Evolutionary conservation across 1,140 invertebrate species (phyloP), one percentile per base, ranked within the genome.

Genomic region (Sinonovacula constricta): DNA sequence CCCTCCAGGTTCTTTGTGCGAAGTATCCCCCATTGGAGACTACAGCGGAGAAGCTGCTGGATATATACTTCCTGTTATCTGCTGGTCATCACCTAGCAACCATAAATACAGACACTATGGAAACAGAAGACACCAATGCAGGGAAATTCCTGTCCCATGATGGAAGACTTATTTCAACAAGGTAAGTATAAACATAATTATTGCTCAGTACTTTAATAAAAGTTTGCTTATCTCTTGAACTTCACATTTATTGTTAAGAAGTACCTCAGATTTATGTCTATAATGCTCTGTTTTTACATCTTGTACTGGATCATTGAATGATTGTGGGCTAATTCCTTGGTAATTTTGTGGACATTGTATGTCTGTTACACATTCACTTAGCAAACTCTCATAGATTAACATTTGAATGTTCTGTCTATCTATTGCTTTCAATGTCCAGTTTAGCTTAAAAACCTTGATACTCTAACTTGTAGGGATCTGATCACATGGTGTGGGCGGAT

Each of bases 401-500:
- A n/a, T n/a, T n/a, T n/a, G n/a, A n/a, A n/a, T n/a, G n/a, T n/a
- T n/a, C n/a, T n/a, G n/a, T n/a, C n/a, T n/a, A n/a, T n/a, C n/a
- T n/a, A n/a, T n/a, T n/a, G n/a, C 45, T 49, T 10, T 12, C n/a
- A 49, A 10, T 49, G 10, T n/a, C n/a, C n/a, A 49, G n/a, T n/a
- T 49, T 12, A 49, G n/a, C n/a, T 49, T 12, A 49, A 49, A 49
- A 12, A 28, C 26, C 39, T 36, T 33, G 51, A 3, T 65, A 33
- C 71, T 71, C 66, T 28, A 2, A 65, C 54, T 72, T 81, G 3
- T 81, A 91, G 90, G 67, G 98, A 99, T 93, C 92, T 99, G 14
- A 94, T 99, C 74, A 98, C 98, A 91, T 97, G 97, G 94, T 98
- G 97, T 88, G 92, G 93, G 15, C 93, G 97, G 86, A 94, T 96